phyloP scores from a whole-genome alignment of 2,113 vertebrate species.

The Gorsachius goisagi region DNA sequence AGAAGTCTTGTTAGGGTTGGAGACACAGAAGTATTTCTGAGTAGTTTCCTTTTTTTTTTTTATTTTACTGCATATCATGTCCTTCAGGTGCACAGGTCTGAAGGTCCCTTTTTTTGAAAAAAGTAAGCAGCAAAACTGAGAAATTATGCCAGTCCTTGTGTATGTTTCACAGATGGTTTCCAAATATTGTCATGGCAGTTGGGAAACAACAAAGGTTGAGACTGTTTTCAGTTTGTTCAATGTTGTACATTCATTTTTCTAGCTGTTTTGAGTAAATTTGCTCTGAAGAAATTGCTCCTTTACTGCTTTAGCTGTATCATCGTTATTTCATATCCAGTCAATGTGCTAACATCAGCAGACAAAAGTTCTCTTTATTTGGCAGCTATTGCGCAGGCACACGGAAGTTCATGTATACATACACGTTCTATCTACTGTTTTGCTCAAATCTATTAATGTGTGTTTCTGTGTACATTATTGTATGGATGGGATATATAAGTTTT shows the following conservation, averaged over 20 bases:
- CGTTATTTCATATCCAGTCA: background rate
- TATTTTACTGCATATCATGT: background rate
- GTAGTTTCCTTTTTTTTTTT: background rate
- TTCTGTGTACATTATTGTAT: background rate
- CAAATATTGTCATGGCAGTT: background rate
- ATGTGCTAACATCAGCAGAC: background rate
- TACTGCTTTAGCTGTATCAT: background rate
- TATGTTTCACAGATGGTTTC: background rate
- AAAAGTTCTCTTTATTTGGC: background rate
- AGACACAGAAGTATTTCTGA: constrained; percentile 5
- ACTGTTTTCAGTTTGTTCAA: constrained; percentile 5
- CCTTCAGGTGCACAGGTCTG: constrained; percentile 6
- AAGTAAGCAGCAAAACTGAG: background rate
- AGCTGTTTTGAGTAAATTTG: constrained; percentile 16
- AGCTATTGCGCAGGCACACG: background rate
- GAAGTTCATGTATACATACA: background rate
- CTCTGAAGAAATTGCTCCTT: background rate
- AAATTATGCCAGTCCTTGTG: background rate
- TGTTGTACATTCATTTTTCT: constrained; percentile 1
- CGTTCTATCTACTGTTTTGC: background rate
- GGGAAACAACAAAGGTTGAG: background rate
- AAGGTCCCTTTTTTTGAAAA: background rate
- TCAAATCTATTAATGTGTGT: background rate
- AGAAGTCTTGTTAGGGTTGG: background rate
- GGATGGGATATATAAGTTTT: background rate